Evolutionary conservation across 2,888 invertebrate species (phyloP).

Genomic region (Stictocephala bisonia): DNA sequence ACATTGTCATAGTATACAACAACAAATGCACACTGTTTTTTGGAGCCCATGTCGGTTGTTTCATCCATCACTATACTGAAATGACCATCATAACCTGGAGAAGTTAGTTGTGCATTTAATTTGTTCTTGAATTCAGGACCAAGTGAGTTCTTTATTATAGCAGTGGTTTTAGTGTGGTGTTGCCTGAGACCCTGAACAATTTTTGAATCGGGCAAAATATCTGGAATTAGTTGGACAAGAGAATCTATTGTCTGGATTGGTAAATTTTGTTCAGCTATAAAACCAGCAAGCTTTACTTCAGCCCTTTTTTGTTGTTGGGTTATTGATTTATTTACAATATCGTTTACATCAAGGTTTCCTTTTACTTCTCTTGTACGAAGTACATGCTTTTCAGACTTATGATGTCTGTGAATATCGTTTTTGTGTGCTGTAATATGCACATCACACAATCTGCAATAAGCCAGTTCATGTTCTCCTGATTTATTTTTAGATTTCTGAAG

Average conservation of each 20-base stretch:
- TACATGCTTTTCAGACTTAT: slow-evolving; percentile 19
- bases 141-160: too few species aligned
- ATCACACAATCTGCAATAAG: slow-evolving; percentile 28
- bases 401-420: slow-evolving; percentile 19
- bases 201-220: too few species aligned
- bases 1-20: slow-evolving; percentile 28
- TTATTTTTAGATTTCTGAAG: slow-evolving; percentile 18
- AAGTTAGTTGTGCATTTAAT: too few species aligned
- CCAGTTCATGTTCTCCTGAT: slow-evolving; percentile 6
- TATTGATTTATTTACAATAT: too few species aligned
- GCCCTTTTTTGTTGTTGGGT: slow-evolving; percentile 37
- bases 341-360: neutral
- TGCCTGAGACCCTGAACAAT: too few species aligned
- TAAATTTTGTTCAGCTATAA: slow-evolving; percentile 12
- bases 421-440: slow-evolving; percentile 31
- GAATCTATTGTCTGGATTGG: neutral
- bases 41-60: slow-evolving; percentile 11
- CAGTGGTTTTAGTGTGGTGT: too few species aligned
- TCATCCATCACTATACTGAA: slow-evolving; percentile 22
- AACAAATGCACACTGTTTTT: slow-evolving; percentile 30
- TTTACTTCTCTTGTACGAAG: neutral
- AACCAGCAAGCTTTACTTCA: slow-evolving; percentile 28
- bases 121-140: too few species aligned
- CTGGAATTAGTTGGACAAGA: too few species aligned
- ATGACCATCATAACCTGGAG: neutral